Base-by-base conservation (phyloP, 2,113 vertebrate species). In the Microtus ochrogaster region DNA sequence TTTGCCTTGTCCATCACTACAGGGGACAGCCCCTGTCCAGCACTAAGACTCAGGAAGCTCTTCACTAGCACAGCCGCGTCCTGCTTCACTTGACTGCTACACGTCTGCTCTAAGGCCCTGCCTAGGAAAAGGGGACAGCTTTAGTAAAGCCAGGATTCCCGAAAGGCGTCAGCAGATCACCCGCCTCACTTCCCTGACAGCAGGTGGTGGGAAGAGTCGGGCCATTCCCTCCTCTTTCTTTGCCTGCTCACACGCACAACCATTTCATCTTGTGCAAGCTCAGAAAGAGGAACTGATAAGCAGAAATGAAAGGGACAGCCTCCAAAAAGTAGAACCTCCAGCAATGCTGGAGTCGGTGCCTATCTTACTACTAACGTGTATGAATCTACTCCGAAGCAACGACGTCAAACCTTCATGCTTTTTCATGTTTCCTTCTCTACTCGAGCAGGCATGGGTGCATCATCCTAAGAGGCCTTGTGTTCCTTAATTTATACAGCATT, bases 301-400 rank as follows among this genome's bases (percentile, higher is more conserved):
- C 73, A 90, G 81, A 94, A 94, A 83, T 58, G 81, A 87, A 93
- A 94, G 61, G 30, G 39, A 72, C 39, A 63, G 39, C 36, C 77
- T 52, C 55, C n/a, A 24, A 47, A 93, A 83, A 88, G 63, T 91
- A 88, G 68, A 88, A 81, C 41, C 13, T 16, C 44, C 52, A 73
- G 36, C 81, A 78, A 44, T 22, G 65, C 81, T 39, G 39, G 61
- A 58, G 58, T 17, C 65, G 26, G 66, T 78, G 11, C 47, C 33
- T 74, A 49, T 52, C 61, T 55, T 55, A 63, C 86, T 70, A 39
- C 26, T 83, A 72, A 83, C 44, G 44, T 90, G 13, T 3, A 14
- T 28, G 11, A 73, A 47, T 89, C 88, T 92, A 24, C 14, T 68
- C 13, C 36, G 74, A 39, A 3, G 28, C 58, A 76, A 7, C 30